Base-by-base conservation (phyloP, 2,888 invertebrate species). In the Phyllotreta cruciferae region DNA sequence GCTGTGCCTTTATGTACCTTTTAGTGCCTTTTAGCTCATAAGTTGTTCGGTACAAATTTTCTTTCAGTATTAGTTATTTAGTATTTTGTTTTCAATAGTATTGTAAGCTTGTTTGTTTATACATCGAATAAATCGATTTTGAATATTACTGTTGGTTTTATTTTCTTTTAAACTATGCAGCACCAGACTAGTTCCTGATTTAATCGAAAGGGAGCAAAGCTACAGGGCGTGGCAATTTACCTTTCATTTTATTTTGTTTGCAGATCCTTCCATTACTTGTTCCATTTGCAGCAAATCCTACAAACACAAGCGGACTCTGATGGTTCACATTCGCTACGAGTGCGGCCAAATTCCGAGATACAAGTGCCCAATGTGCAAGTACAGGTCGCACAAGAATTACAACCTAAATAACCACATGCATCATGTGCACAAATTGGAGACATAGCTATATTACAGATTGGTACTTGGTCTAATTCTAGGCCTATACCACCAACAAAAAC, bases 331-430 rank as follows among this genome's bases (percentile, higher is more conserved):
- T 4, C 64, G 60, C n/a, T 10, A 37, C 10, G 86, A 87, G 70
- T 87, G 87, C 70, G 87, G 87, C 54, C 82, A 84, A 65, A 81
- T 81, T 67, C 85, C 86, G 0, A 82, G 82, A 44, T 83, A 84
- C 67, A 79, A 80, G 60, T 87, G 87, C 67, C 80, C 80, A 0
- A 81, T 82, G 70, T 87, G 87, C 66, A 78, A 58, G 1, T 66
- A 72, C 47, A 69, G 53, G 49, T 73, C 71, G 37, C 73, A 73
- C 65, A 71, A 71, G 58, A 71, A 62, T 54, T 69, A 69, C 5
- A 73, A 70, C 39, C 45, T 72, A 11, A 70, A 66, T 49, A 50
- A 62, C n/a, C 73, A 73, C 37, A 61, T 71, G 34, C 9, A 35
- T 6, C 34, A 49, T 35, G 36, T 9, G 36, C 49, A 49, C 10